Conservation (phyloP, 1,140 invertebrate species). For the Epicauta chinensis region DNA sequence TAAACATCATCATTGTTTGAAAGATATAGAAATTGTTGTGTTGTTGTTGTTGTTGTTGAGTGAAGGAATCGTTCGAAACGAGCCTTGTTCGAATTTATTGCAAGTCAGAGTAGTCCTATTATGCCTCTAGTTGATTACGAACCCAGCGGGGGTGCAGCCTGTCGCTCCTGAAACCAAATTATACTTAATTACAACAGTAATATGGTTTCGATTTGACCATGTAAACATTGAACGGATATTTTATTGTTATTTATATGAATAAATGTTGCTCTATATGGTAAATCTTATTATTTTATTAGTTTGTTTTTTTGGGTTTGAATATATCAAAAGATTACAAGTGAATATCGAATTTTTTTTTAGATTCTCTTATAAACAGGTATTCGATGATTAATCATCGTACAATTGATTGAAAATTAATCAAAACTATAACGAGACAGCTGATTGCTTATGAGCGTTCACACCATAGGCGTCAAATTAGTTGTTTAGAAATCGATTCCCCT, state of each 20-base stretch:
- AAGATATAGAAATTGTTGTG: constrained; percentile 1
- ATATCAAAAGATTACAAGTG: no score
- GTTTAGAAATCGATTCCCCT: constrained; percentile 20
- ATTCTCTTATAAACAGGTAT: no score
- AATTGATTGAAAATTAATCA: constrained; percentile 46
- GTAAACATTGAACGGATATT: constrained; percentile 14
- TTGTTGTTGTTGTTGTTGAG: no score
- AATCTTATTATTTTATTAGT: neutral
- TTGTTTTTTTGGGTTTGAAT: no score
- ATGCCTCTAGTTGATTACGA: constrained; percentile 39
- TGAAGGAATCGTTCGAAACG: constrained; percentile 12
- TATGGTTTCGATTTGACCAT: constrained; percentile 36
- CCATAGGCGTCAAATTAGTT: constrained; percentile 42
- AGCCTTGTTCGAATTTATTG: constrained; percentile 39
- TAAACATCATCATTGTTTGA: neutral
- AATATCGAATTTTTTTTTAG: no score
- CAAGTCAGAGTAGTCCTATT: constrained; percentile 41
- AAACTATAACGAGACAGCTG: constrained; percentile 45
- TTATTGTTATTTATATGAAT: no score
- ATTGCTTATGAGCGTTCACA: constrained; percentile 40
- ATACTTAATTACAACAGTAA: constrained; percentile 39
- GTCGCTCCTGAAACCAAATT: constrained; percentile 40
- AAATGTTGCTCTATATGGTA: neutral
- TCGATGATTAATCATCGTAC: constrained; percentile 35
- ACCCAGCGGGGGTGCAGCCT: constrained; percentile 38